phyloP scores from a whole-genome alignment of 2,888 invertebrate genomes.

The Stictocephala bisonia region DNA sequence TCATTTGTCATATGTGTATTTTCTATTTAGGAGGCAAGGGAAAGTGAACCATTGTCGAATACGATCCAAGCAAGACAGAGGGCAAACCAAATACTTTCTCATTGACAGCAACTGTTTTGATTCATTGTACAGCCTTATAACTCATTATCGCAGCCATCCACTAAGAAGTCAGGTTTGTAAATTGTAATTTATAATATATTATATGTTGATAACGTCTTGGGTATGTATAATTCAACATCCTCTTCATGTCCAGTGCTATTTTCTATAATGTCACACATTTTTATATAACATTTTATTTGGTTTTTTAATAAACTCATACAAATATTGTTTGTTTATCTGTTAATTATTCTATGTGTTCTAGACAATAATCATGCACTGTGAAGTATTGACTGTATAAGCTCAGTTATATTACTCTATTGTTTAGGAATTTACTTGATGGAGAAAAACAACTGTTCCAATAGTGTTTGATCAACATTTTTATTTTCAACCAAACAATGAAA shows the following conservation, averaged over 20 bases:
- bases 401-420: too few relatives aligned
- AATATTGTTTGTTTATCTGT: too few relatives aligned
- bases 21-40: conserved; percentile 79
- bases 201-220: neutral
- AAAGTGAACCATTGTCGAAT: conserved; percentile 94
- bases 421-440: too few relatives aligned
- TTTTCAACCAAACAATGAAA: too few relatives aligned
- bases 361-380: too few relatives aligned
- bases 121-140: conserved; percentile 90
- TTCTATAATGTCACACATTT: neutral
- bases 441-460: too few relatives aligned
- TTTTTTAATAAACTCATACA: too few relatives aligned
- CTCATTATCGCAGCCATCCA: conserved; percentile 88
- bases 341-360: too few relatives aligned
- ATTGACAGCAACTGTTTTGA: conserved; percentile 91
- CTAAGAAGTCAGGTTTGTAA: conserved; percentile 77
- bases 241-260: neutral
- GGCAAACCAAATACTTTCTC: conserved; percentile 89
- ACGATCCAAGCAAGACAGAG: conserved; percentile 87
- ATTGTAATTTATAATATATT: neutral
- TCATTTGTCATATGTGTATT: too few relatives aligned
- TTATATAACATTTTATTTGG: neutral
- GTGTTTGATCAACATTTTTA: too few relatives aligned
- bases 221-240: neutral
- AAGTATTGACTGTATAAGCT: too few relatives aligned